A percentile compares a stretch with the other conserved stretches of the same genome.
These are phyloP conservation scores for Etheostoma spectabile DNA, from an alignment of 2,113 vertebrate genomes.

Conservation along the genomic window DNA sequence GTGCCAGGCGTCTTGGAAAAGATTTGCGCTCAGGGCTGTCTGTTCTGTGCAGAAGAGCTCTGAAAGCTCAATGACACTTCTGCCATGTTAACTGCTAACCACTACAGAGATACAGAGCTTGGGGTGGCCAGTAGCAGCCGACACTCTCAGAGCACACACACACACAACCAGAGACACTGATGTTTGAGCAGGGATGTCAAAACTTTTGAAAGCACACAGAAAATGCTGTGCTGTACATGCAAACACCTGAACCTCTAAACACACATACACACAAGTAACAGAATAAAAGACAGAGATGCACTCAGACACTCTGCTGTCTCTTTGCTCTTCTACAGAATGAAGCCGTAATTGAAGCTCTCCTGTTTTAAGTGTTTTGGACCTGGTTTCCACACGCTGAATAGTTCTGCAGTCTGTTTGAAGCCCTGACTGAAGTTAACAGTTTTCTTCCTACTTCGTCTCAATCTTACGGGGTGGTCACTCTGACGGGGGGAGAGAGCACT, in stretches of 20 bases:
- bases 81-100: slow-evolving; percentile 49
- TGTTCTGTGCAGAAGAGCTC: slow-evolving; percentile 29
- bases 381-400: slow-evolving; percentile 18
- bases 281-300: background rate
- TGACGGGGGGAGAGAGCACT: slow-evolving; percentile 10
- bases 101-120: slow-evolving; percentile 22
- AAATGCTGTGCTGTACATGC: background rate
- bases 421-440: slow-evolving; percentile 24
- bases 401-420: slow-evolving; percentile 53
- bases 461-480: slow-evolving; percentile 17
- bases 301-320: background rate
- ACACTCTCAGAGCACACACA: background rate
- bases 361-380: slow-evolving; percentile 20
- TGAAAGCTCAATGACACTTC: slow-evolving; percentile 55
- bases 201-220: background rate
- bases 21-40: background rate
- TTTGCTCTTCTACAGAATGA: slow-evolving; percentile 7
- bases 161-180: background rate
- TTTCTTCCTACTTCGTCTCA: slow-evolving; percentile 20
- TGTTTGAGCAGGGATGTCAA: background rate
- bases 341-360: slow-evolving; percentile 10
- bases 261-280: background rate
- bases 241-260: background rate
- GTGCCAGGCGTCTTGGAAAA: slow-evolving; percentile 2
- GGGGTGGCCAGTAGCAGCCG: background rate